These are phyloP conservation scores for Homarus americanus DNA, from an alignment of 1,140 invertebrate species.

Conservation along the genomic window DNA sequence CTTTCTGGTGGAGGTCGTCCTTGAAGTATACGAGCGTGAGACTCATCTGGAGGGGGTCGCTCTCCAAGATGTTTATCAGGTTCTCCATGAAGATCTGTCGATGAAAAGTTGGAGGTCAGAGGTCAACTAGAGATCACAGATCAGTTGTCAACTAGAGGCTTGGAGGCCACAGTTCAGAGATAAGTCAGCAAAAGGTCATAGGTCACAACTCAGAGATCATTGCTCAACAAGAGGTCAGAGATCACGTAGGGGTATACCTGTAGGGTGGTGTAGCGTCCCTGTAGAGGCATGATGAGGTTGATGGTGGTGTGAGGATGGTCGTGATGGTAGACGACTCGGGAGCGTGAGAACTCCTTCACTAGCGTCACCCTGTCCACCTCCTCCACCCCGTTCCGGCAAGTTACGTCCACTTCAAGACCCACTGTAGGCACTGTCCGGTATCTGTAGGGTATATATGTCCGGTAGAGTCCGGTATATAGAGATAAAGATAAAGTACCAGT, in stretches of 20 bases:
- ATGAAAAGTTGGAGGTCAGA: no score
- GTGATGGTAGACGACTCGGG: slow-evolving; percentile 23
- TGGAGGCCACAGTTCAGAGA: no score
- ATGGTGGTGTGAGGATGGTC: neutral
- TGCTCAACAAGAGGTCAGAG: neutral
- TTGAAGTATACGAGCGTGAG: slow-evolving; percentile 41
- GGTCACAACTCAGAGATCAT: neutral
- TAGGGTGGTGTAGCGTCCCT: neutral
- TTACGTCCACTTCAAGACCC: slow-evolving; percentile 35
- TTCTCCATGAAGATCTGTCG: slow-evolving; percentile 31
- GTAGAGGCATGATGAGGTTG: slow-evolving; percentile 34
- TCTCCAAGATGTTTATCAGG: neutral
- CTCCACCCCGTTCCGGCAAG: neutral
- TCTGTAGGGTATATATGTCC: no score
- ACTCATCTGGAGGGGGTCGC: neutral
- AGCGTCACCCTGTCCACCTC: slow-evolving; percentile 1
- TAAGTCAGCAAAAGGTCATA: neutral
- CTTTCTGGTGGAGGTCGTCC: neutral
- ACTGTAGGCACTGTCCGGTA: slow-evolving; percentile 35
- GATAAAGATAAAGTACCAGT: no score
- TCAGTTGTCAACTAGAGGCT: no score
- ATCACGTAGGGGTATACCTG: neutral
- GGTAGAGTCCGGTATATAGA: no score
- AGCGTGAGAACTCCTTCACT: neutral
- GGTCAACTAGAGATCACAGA: no score